Percentiles rank a stretch among this genome's conserved stretches.
These are phyloP conservation scores for Parasteatoda lunata DNA, from an alignment of 2,888 invertebrate species.

Conservation along the genomic window DNA sequence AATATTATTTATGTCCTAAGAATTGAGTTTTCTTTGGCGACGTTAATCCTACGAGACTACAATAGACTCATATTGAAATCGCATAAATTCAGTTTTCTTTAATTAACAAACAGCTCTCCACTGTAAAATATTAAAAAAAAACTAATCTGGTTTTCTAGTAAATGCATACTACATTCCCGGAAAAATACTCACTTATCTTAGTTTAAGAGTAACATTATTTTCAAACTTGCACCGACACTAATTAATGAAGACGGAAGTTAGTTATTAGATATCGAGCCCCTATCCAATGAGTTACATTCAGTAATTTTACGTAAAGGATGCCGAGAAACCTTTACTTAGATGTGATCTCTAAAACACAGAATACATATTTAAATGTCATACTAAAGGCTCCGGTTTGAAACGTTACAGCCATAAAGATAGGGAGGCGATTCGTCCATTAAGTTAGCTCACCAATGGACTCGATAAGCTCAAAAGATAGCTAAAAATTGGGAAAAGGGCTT, in stretches of 20 bases:
- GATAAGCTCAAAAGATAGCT: slow-evolving; percentile 24
- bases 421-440: slow-evolving; percentile 10
- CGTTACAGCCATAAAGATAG: slow-evolving; percentile 36
- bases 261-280: slow-evolving; percentile 21
- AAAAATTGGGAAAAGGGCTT: background rate
- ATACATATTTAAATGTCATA: slow-evolving; percentile 21
- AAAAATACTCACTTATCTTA: background rate
- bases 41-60: no score
- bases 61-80: background rate
- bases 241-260: slow-evolving; percentile 17
- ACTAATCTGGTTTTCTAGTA: background rate
- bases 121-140: background rate
- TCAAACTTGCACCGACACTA: slow-evolving; percentile 1
- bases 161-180: background rate
- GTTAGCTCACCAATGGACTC: slow-evolving; percentile 10
- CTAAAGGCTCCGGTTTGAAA: slow-evolving; percentile 13
- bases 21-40: no score
- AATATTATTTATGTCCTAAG: no score
- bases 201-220: slow-evolving; percentile 14
- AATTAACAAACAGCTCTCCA: background rate
- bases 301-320: slow-evolving; percentile 26
- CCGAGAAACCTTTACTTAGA: background rate
- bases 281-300: background rate
- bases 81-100: background rate
- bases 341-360: slow-evolving; percentile 23